Evolutionary conservation across 1,140 invertebrate species (phyloP), one percentile per base, ranked within the genome.

Genomic region (Aricia agestis): DNA sequence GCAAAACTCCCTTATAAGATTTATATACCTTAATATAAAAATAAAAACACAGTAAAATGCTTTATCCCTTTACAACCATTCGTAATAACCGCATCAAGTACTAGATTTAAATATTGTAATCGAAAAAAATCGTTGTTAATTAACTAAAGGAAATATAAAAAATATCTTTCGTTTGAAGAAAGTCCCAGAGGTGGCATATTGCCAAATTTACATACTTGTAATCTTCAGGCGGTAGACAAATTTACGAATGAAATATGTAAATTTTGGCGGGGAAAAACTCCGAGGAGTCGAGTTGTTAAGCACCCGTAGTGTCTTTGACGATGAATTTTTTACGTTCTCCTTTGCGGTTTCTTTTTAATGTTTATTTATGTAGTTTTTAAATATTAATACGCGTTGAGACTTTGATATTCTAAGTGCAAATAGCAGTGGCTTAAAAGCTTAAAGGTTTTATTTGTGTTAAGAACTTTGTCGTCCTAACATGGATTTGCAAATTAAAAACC

Each of bases 281-380:
- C 10, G 19, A 59, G 66, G 45, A 52, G 45, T 52, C 32, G 18
- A 45, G 17, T 11, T 66, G 67, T 72, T 82, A 81, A 84, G 76
- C 79, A 75, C 69, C 73, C 69, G 82, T 52, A 52, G 76, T 76
- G 77, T 68, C 68, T 72, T 69, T 52, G 58, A 15, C 73, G 70
- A 78, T 86, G 84, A 84, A 84, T 86, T 84, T 82, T 84, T 86
- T 82, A 86, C 72, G 72, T 67, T 76, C 82, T 80, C 74, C 77
- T 78, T 82, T 79, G 80, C 78, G 79, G 79, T 78, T 77, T 72
- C 71, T 84, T 83, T 84, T 77, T 83, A 84, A 86, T 83, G 78
- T 84, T 78, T 86, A 86, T 86, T 86, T 84, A 85, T 86, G 79
- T 74, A 52, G 68, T 74, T 73, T 76, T 82, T 36, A 36, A 80